Conservation (phyloP, 1,140 invertebrate species). For the Nylanderia fulva region DNA sequence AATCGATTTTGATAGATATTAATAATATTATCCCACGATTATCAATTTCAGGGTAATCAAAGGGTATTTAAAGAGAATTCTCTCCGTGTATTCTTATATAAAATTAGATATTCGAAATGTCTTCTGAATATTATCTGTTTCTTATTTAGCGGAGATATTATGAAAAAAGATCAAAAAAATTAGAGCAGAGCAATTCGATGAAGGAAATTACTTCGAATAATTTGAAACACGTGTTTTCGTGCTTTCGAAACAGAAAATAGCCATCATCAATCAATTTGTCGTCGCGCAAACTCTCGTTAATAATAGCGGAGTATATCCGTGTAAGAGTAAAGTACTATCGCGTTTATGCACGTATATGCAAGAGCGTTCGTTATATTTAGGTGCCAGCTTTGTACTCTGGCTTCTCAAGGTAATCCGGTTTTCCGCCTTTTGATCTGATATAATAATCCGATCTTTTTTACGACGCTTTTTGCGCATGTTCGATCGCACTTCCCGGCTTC, state of each 20-base stretch:
- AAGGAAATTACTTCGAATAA: background rate
- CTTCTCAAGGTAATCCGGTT: constrained; percentile 49
- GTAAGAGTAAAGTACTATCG: background rate
- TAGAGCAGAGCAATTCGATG: background rate
- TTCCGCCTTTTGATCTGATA: constrained; percentile 47
- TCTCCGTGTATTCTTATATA: too few relatives aligned
- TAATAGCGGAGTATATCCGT: background rate
- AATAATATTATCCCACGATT: too few relatives aligned
- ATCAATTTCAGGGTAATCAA: too few relatives aligned
- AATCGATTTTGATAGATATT: too few relatives aligned
- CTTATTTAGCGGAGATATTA: background rate
- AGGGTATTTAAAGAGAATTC: too few relatives aligned
- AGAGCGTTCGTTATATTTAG: constrained; percentile 25
- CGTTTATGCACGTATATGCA: background rate
- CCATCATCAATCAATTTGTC: constrained; percentile 14
- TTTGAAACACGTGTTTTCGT: background rate
- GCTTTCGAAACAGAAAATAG: background rate
- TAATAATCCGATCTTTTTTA: constrained; percentile 35
- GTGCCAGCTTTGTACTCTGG: background rate
- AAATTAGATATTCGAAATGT: background rate
- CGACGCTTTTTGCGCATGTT: constrained; percentile 9
- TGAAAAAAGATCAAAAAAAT: background rate
- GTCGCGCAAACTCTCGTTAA: background rate
- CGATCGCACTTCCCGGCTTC: constrained; percentile 24
- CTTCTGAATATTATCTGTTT: background rate